Percentiles rank a stretch among this genome's conserved stretches.
These are phyloP conservation scores for Borostomias antarcticus DNA, from an alignment of 2,797 vertebrate genomes.

Conservation along the genomic window DNA sequence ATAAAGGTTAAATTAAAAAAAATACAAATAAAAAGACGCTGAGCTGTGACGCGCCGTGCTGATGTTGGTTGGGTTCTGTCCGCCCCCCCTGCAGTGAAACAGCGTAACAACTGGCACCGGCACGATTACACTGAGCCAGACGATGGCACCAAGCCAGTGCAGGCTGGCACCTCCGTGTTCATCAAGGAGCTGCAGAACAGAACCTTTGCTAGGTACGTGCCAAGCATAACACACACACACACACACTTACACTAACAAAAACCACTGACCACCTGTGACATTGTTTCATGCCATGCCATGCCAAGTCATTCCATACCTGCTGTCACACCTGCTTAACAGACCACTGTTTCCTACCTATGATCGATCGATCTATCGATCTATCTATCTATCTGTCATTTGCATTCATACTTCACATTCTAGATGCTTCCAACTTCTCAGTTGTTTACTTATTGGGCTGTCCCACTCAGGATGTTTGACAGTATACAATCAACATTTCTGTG, in stretches of 20 bases:
- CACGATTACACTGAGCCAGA: constrained; percentile 95
- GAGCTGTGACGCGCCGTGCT: too few species aligned
- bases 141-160: constrained; percentile 89
- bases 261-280: too few species aligned
- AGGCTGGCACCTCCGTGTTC: constrained; percentile 92
- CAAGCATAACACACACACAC: neutral
- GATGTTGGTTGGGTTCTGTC: neutral
- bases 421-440: too few species aligned
- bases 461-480: neutral
- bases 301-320: neutral
- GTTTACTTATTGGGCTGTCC: too few species aligned
- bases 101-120: constrained; percentile 94
- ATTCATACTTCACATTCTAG: too few species aligned
- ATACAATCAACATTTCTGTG: constrained; percentile 1
- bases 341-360: neutral
- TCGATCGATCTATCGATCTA: too few species aligned
- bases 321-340: neutral
- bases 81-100: constrained; percentile 88
- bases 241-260: neutral
- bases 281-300: neutral
- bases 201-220: constrained; percentile 86
- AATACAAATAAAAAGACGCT: too few species aligned
- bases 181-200: constrained; percentile 87
- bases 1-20: too few species aligned
- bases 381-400: too few species aligned